phyloP scores from a whole-genome alignment of 2,797 vertebrate species.

The Neomorphus geoffroyi region DNA sequence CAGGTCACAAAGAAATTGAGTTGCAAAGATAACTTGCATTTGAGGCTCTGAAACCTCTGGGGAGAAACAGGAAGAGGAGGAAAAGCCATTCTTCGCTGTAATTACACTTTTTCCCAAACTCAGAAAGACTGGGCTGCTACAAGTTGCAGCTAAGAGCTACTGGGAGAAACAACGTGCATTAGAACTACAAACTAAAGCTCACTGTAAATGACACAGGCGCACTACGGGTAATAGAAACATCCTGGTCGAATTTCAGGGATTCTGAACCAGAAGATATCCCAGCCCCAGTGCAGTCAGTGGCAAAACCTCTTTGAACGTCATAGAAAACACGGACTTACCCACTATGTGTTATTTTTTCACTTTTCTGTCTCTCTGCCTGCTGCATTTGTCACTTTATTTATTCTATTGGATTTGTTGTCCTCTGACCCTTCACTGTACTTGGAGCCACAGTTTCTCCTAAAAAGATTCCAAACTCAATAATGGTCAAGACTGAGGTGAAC shows the following conservation, averaged over 20 bases:
- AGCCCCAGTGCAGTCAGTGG: background rate
- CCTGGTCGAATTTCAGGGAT: background rate
- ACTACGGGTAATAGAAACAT: background rate
- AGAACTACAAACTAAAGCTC: background rate
- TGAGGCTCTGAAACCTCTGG: background rate
- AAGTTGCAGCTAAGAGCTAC: background rate
- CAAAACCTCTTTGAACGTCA: background rate
- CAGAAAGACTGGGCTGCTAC: background rate
- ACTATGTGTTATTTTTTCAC: background rate
- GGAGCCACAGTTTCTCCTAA: constrained; percentile 12
- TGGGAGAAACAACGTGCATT: background rate
- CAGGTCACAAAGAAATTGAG: background rate
- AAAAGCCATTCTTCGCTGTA: background rate
- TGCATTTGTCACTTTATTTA: constrained; percentile 50
- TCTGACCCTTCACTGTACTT: constrained; percentile 12
- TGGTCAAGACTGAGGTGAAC: constrained; percentile 42
- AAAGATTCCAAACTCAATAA: constrained; percentile 46
- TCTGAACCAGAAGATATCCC: constrained; percentile 9
- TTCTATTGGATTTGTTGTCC: constrained; percentile 52
- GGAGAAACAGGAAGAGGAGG: background rate
- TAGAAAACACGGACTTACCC: background rate
- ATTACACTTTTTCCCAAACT: background rate
- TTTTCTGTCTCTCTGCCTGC: background rate
- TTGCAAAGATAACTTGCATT: background rate
- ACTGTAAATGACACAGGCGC: background rate